These are phyloP conservation scores for Mallotus villosus DNA, from an alignment of 2,797 vertebrate species.

Conservation along the genomic window DNA sequence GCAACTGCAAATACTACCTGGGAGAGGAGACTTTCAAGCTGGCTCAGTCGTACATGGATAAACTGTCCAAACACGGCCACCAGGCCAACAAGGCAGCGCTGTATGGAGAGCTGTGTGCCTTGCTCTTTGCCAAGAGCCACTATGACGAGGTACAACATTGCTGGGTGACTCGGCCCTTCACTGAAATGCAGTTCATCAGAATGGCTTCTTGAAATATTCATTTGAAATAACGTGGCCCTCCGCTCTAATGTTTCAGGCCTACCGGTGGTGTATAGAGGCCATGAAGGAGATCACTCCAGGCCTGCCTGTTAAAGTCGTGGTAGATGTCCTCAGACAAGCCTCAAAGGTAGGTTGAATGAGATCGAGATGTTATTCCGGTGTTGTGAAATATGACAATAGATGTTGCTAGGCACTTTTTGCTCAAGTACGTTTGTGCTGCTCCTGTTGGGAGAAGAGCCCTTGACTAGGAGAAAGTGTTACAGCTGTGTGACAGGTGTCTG, in stretches of 20 bases:
- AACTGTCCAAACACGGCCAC: constrained; percentile 93
- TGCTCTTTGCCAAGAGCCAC: constrained; percentile 99
- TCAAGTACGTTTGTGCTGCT: neutral
- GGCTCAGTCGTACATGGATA: constrained; percentile 97
- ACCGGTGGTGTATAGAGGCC: constrained; percentile 98
- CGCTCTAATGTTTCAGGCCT: constrained; percentile 78
- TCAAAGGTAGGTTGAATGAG: constrained; percentile 81
- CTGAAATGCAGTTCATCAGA: too few relatives aligned
- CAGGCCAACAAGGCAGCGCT: constrained; percentile 97
- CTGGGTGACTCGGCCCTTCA: neutral
- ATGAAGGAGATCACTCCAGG: constrained; percentile 96
- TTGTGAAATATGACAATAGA: neutral
- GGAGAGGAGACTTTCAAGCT: constrained; percentile 98
- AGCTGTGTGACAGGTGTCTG: neutral
- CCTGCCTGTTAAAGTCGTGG: constrained; percentile 94
- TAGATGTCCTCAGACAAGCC: constrained; percentile 97
- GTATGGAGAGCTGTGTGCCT: constrained; percentile 93
- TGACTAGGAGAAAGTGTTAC: neutral
- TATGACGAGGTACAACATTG: constrained; percentile 88
- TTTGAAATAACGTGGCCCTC: neutral
- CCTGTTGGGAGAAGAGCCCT: neutral
- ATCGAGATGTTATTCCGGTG: neutral
- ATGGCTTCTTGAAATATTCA: neutral
- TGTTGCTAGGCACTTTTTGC: neutral
- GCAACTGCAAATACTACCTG: constrained; percentile 97